Evolutionary conservation across 2,113 vertebrate species (phyloP).

Genomic region (Galeopterus variegatus): DNA sequence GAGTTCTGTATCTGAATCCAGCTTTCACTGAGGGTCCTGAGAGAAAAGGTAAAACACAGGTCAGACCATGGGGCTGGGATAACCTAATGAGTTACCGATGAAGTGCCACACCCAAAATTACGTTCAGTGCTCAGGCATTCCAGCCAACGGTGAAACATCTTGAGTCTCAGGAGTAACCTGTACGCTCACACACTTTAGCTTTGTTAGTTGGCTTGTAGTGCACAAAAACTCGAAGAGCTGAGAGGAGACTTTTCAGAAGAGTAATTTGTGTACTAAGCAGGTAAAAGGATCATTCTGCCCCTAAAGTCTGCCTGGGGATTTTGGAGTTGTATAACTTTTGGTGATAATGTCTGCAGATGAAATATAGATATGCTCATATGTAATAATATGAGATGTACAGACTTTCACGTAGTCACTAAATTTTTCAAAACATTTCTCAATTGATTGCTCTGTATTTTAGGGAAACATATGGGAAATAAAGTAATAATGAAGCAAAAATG

Average conservation of each 20-base stretch:
- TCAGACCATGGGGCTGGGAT: background rate
- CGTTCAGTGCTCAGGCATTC: background rate
- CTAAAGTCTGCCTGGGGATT: no score
- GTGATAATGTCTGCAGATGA: background rate
- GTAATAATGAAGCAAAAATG: background rate
- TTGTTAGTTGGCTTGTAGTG: background rate
- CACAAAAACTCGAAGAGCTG: background rate
- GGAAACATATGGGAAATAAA: background rate
- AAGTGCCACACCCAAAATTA: background rate
- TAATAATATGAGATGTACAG: background rate
- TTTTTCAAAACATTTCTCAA: background rate
- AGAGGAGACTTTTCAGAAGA: background rate
- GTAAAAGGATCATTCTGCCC: background rate
- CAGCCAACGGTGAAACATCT: background rate
- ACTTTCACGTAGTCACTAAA: background rate
- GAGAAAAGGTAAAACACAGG: background rate
- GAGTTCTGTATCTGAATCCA: background rate
- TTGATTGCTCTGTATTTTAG: background rate
- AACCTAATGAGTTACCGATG: background rate
- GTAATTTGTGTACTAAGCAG: background rate
- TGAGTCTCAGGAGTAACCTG: background rate
- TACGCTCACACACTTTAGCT: no score
- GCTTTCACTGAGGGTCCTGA: background rate
- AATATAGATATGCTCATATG: background rate
- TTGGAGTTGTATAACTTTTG: background rate